These are phyloP conservation scores for Drosophila aff. DNA, from an alignment of 1,140 invertebrate genomes.

Conservation along the genomic window DNA sequence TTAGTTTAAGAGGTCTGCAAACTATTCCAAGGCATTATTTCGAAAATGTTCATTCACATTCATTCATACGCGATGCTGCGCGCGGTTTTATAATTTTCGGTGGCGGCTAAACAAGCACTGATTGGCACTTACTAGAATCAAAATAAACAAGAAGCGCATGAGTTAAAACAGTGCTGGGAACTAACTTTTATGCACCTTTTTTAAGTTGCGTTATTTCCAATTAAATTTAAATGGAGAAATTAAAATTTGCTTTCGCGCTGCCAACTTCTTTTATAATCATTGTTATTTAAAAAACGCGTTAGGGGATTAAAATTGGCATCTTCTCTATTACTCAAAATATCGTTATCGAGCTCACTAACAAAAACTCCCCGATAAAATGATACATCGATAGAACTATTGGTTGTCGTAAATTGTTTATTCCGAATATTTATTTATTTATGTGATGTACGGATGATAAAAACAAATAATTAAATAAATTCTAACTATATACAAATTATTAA, in stretches of 20 bases:
- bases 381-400: neutral
- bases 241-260: conserved; percentile 67
- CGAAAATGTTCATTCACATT: conserved; percentile 17
- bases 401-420: neutral
- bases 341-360: neutral
- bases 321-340: neutral
- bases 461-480: too few species aligned
- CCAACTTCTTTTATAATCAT: conserved; percentile 53
- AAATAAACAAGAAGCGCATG: conserved; percentile 1
- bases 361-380: neutral
- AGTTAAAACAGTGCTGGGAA: neutral
- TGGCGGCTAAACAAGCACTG: neutral
- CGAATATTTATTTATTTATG: too few species aligned
- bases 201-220: conserved; percentile 16
- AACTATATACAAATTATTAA: too few species aligned
- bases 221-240: conserved; percentile 43
- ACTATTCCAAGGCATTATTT: conserved; percentile 9
- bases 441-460: too few species aligned
- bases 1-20: conserved; percentile 2
- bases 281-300: conserved; percentile 48
- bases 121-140: conserved; percentile 15
- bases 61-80: conserved; percentile 15
- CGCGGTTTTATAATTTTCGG: conserved; percentile 3
- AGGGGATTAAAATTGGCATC: conserved; percentile 6
- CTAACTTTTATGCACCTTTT: conserved; percentile 4